phyloP scores from a whole-genome alignment of 2,888 invertebrate genomes.

The Oscheius sp. region DNA sequence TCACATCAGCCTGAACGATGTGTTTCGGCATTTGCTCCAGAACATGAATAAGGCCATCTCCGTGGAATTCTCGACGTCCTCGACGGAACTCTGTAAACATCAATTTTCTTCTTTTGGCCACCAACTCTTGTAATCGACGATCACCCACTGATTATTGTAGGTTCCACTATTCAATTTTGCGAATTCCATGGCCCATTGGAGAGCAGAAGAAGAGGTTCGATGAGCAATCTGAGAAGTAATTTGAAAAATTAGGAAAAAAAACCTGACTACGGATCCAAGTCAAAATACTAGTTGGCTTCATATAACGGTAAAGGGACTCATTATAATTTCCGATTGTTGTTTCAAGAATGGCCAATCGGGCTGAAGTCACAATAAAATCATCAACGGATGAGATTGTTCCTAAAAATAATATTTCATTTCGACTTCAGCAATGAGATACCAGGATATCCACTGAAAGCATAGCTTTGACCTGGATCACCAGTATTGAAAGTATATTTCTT shows the following conservation, averaged over 20 bases:
- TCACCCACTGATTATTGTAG: constrained; percentile 83
- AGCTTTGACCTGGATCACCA: constrained; percentile 60
- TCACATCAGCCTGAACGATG: constrained; percentile 61
- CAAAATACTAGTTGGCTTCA: constrained; percentile 76
- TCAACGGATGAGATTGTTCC: constrained; percentile 65
- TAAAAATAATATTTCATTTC: not conserved
- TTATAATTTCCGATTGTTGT: constrained; percentile 83
- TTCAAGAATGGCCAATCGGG: constrained; percentile 77
- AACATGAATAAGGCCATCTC: constrained; percentile 77
- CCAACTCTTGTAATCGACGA: constrained; percentile 78
- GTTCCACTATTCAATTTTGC: constrained; percentile 81
- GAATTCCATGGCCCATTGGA: constrained; percentile 71
- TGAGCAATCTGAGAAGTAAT: constrained; percentile 37
- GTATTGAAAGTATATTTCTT: constrained; percentile 72
- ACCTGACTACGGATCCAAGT: constrained; percentile 76
- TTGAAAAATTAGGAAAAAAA: no score
- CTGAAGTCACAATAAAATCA: constrained; percentile 64
- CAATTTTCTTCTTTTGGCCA: not conserved
- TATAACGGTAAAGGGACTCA: constrained; percentile 76
- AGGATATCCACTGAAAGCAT: constrained; percentile 70
- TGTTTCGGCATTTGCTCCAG: constrained; percentile 75
- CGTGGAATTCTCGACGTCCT: constrained; percentile 9
- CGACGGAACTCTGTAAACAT: constrained; percentile 21
- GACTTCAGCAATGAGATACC: constrained; percentile 31
- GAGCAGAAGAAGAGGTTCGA: constrained; percentile 45